These are phyloP conservation scores for Arctopsyche grandis DNA, from an alignment of 1,140 invertebrate genomes.

Conservation along the genomic window DNA sequence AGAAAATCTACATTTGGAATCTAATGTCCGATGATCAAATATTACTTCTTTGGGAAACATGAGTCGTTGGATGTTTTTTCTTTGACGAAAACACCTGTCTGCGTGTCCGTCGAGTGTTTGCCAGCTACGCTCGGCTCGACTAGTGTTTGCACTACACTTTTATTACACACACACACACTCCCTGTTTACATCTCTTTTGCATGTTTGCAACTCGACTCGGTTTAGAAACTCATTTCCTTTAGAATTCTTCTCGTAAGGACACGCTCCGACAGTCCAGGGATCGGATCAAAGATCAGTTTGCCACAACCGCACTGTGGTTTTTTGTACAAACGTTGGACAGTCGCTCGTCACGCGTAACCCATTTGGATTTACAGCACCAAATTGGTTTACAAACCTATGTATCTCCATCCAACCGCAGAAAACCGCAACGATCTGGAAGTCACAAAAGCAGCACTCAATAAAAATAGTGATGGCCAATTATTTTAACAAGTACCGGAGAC, in stretches of 20 bases:
- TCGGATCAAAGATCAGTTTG: neutral
- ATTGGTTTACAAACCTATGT: neutral
- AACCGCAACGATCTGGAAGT: conserved; percentile 24
- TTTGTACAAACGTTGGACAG: conserved; percentile 22
- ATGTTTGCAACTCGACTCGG: neutral
- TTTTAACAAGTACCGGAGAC: no score
- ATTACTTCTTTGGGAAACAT: no score
- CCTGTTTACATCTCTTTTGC: neutral
- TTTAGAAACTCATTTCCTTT: no score
- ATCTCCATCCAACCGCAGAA: conserved; percentile 4
- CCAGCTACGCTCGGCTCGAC: conserved; percentile 1
- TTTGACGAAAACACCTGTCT: conserved; percentile 28
- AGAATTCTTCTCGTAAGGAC: neutral
- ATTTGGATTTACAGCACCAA: conserved; percentile 36
- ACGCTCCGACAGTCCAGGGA: neutral
- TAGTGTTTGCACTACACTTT: conserved; percentile 41
- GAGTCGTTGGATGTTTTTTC: no score
- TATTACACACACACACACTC: conserved; percentile 27
- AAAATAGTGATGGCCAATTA: neutral
- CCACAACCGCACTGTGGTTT: conserved; percentile 19
- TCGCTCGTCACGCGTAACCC: conserved; percentile 42
- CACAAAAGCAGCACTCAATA: neutral
- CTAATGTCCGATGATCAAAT: no score
- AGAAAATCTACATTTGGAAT: no score
- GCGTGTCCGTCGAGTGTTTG: conserved; percentile 30